Evolutionary conservation across 1,140 invertebrate species (phyloP).

Genomic region (Diorhabda carinulata): DNA sequence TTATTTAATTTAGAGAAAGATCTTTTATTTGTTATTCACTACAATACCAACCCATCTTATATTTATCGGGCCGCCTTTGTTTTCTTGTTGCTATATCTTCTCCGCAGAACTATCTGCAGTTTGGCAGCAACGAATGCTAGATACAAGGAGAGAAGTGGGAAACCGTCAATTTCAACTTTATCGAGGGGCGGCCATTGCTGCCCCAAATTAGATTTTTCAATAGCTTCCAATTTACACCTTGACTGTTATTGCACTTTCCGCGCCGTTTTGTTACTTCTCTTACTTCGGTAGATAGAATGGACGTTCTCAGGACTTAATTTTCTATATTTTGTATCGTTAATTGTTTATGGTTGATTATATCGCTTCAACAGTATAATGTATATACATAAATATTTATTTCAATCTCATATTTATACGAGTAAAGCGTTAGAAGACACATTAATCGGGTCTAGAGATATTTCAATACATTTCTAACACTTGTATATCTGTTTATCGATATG

Average conservation of each 20-base stretch:
- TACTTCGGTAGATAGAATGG: background rate
- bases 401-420: too few relatives aligned
- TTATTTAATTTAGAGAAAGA: too few relatives aligned
- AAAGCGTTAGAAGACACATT: too few relatives aligned
- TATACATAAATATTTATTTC: too few relatives aligned
- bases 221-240: slow-evolving; percentile 23
- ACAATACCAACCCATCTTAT: too few relatives aligned
- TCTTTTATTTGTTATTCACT: too few relatives aligned
- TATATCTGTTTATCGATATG: too few relatives aligned
- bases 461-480: too few relatives aligned
- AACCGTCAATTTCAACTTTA: slow-evolving; percentile 25
- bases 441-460: too few relatives aligned
- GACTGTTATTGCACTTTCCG: slow-evolving; percentile 19
- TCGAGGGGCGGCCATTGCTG: slow-evolving; percentile 9
- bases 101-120: slow-evolving; percentile 21
- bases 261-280: slow-evolving; percentile 1
- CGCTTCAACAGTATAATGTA: too few relatives aligned
- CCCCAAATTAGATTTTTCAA: slow-evolving; percentile 26
- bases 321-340: background rate
- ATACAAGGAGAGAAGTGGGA: slow-evolving; percentile 6
- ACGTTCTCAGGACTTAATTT: background rate
- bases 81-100: slow-evolving; percentile 11
- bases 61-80: background rate
- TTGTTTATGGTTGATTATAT: too few relatives aligned
- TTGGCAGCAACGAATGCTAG: slow-evolving; percentile 10